A percentile compares a stretch with the other conserved stretches of the same genome.
phyloP scores from a whole-genome alignment of 2,888 invertebrate genomes.

The Lepetodrilus schrolli region DNA sequence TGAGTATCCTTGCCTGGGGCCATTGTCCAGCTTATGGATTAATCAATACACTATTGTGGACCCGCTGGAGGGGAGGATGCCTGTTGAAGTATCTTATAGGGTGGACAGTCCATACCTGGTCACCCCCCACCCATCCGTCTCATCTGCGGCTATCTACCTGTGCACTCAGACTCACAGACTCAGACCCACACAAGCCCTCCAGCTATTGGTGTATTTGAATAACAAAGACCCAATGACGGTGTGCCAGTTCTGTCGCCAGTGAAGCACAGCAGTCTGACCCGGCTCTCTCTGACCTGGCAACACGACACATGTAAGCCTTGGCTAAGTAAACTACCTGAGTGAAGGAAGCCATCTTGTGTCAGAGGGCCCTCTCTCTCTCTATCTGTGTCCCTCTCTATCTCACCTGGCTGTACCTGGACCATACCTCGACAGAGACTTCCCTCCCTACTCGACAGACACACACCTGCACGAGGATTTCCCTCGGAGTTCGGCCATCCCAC shows the following conservation, averaged over 20 bases:
- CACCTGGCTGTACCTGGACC: constrained; percentile 8
- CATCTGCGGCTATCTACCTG: background rate
- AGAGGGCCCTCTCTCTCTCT: background rate
- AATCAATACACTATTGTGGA: background rate
- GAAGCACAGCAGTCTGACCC: background rate
- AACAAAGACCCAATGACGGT: constrained; percentile 32
- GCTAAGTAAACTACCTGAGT: background rate
- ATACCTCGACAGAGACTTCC: too few relatives aligned
- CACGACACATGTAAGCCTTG: background rate
- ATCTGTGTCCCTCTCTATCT: background rate
- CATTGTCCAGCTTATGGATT: too few relatives aligned
- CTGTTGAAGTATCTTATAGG: background rate
- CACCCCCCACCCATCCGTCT: background rate
- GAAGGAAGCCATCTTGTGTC: constrained; percentile 21
- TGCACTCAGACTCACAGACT: background rate
- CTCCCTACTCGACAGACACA: too few relatives aligned
- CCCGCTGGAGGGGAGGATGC: background rate
- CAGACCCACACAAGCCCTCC: background rate
- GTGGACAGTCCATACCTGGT: background rate
- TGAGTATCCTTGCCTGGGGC: too few relatives aligned
- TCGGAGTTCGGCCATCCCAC: background rate
- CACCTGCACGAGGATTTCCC: background rate
- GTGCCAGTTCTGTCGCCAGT: background rate
- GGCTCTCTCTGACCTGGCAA: background rate
- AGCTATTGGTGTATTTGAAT: constrained; percentile 36